Evolutionary conservation across 64 coral and sea anemone genomes (phyloP).

Genomic region (Montipora sp.): DNA sequence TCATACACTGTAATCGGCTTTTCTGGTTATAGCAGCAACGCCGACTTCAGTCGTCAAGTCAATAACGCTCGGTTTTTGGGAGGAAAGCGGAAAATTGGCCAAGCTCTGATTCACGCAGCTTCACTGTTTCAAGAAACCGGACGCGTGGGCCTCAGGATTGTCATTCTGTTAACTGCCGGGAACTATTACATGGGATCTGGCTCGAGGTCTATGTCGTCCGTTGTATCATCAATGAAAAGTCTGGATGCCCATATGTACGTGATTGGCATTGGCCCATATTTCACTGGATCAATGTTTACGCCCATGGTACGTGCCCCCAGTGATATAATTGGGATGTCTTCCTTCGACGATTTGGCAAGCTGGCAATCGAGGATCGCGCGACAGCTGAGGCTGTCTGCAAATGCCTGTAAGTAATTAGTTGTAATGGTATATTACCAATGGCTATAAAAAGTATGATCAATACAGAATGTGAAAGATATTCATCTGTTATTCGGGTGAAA

Average conservation of each 20-base stretch:
- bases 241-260: constrained; percentile 34
- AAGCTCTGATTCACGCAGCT: constrained; percentile 2
- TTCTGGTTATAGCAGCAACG: constrained; percentile 24
- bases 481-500: no score
- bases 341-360: not conserved
- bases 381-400: constrained; percentile 11
- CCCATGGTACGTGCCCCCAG: constrained; percentile 13
- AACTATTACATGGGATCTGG: constrained; percentile 33
- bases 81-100: constrained; percentile 18
- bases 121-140: constrained; percentile 20
- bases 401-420: not conserved
- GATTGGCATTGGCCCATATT: constrained; percentile 23
- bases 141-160: constrained; percentile 17
- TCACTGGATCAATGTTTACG: not conserved
- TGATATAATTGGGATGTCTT: constrained; percentile 1
- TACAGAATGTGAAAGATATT: no score
- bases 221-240: not conserved
- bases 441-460: no score
- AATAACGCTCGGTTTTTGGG: not conserved
- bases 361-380: constrained; percentile 17
- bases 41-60: not conserved
- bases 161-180: constrained; percentile 31
- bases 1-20: constrained; percentile 24
- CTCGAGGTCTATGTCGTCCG: not conserved
- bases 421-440: not conserved